Conservation (phyloP, 2,113 vertebrate genomes). For the Ptychochromis oligacanthus region DNA sequence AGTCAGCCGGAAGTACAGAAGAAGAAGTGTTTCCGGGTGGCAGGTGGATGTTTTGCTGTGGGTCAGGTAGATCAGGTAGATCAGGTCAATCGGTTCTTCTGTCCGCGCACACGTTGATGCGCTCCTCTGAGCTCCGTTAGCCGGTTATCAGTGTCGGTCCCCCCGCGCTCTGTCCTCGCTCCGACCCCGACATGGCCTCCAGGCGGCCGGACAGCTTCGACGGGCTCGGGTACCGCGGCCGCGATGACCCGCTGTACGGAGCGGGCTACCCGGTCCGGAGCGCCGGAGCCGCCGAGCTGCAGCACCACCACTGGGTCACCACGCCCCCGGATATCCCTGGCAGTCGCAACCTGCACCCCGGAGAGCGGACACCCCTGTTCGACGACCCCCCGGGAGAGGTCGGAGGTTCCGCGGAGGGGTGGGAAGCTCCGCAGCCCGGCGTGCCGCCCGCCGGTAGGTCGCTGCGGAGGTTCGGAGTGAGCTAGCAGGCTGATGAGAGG, state of each 20-base stretch:
- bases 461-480: neutral
- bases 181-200: slow-evolving; percentile 82
- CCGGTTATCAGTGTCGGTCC: neutral
- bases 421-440: slow-evolving; percentile 72
- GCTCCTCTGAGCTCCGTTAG: neutral
- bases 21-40: slow-evolving; percentile 25
- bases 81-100: neutral
- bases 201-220: slow-evolving; percentile 93
- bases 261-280: slow-evolving; percentile 72
- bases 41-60: slow-evolving; percentile 20
- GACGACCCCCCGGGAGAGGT: slow-evolving; percentile 73
- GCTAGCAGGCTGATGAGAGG: neutral
- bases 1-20: neutral
- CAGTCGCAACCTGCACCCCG: slow-evolving; percentile 92
- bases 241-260: slow-evolving; percentile 81
- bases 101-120: neutral
- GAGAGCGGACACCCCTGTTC: slow-evolving; percentile 85
- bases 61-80: slow-evolving; percentile 29
- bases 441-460: slow-evolving; percentile 75
- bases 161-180: neutral
- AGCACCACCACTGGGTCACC: slow-evolving; percentile 89
- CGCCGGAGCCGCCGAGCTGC: slow-evolving; percentile 81
- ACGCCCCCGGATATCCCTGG: slow-evolving; percentile 94
- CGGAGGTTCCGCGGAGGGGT: slow-evolving; percentile 63
- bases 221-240: slow-evolving; percentile 85